Percentiles rank a stretch among this genome's conserved stretches.
Conservation (phyloP, 37 sponge, comb jelly and placozoan genomes). For the Beroe ovata region DNA sequence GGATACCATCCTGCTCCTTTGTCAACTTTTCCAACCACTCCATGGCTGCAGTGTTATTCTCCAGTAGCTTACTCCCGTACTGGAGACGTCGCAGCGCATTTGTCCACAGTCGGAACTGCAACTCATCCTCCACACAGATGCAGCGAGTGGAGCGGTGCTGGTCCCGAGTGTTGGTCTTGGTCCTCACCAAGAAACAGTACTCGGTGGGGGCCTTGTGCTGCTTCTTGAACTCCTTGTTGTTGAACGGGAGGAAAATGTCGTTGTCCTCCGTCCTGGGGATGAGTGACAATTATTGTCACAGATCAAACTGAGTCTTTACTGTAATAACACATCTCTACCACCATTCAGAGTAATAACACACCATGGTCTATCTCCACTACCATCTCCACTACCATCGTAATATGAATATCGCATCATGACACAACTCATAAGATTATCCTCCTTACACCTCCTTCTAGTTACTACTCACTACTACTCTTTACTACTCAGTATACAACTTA, state of each 20-base stretch:
- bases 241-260: conserved; percentile 43
- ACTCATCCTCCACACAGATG: conserved; percentile 53
- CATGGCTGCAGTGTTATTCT: neutral
- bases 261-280: conserved; percentile 35
- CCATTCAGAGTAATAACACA: too few relatives aligned
- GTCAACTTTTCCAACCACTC: conserved; percentile 30
- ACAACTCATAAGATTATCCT: too few relatives aligned
- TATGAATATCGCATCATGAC: too few relatives aligned
- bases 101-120: conserved; percentile 66
- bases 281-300: too few relatives aligned
- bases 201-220: conserved; percentile 63
- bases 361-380: too few relatives aligned
- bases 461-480: too few relatives aligned
- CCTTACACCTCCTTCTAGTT: too few relatives aligned
- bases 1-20: conserved; percentile 42
- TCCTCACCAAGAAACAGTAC: conserved; percentile 54
- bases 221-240: conserved; percentile 61
- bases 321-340: too few relatives aligned
- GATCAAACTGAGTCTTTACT: too few relatives aligned
- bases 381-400: too few relatives aligned
- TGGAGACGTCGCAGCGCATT: conserved; percentile 65
- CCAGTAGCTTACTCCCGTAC: conserved; percentile 28
- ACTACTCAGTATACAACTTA: too few relatives aligned
- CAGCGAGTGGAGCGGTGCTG: conserved; percentile 52
- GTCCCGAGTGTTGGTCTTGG: conserved; percentile 62